Conservation (phyloP, 2,797 vertebrate genomes). For the Chromobotia macracanthus region DNA sequence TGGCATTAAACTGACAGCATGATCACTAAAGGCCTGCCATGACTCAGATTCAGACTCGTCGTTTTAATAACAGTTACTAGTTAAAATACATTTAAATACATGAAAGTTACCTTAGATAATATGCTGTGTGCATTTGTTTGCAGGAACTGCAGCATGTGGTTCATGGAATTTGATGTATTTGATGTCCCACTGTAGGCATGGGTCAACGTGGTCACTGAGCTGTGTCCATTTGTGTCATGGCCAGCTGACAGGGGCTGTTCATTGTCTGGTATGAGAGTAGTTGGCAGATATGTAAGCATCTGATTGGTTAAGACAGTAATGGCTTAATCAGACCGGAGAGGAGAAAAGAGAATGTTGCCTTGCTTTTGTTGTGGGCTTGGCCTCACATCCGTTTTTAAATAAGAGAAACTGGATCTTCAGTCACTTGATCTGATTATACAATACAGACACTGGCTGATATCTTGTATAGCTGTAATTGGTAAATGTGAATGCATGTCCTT, state of each 20-base stretch:
- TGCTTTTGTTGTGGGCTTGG: constrained; percentile 26
- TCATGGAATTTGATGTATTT: neutral
- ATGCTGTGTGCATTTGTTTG: neutral
- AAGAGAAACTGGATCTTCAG: constrained; percentile 21
- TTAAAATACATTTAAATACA: constrained; percentile 11
- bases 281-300: constrained; percentile 64
- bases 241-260: constrained; percentile 65
- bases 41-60: neutral
- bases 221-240: constrained; percentile 52
- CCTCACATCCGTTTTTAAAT: neutral
- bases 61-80: neutral
- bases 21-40: neutral
- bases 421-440: constrained; percentile 35
- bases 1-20: constrained; percentile 3
- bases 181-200: constrained; percentile 1
- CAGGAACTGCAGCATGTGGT: neutral
- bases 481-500: constrained; percentile 7
- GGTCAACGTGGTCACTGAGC: neutral
- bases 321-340: constrained; percentile 65
- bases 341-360: constrained; percentile 47
- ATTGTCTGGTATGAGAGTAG: constrained; percentile 61
- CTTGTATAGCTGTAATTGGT: neutral
- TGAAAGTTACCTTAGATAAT: neutral
- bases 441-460: neutral
- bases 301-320: constrained; percentile 67